phyloP scores from a whole-genome alignment of 2,113 vertebrate genomes.

The Ellobius talpinus region DNA sequence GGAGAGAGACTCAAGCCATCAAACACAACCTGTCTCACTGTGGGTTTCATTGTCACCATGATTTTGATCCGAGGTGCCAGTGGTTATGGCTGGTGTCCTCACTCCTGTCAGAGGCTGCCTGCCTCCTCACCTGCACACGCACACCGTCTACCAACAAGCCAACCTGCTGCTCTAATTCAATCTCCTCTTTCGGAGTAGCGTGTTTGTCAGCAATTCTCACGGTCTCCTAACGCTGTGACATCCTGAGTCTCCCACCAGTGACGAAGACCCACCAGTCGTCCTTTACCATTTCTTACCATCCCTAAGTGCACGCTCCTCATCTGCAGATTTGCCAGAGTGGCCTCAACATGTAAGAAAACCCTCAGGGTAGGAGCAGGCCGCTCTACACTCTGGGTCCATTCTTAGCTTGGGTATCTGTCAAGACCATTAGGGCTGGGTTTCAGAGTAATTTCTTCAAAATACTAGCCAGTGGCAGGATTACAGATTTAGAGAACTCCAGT shows the following conservation, averaged over 20 bases:
- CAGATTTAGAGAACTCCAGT: background rate
- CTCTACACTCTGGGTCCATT: background rate
- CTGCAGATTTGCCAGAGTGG: background rate
- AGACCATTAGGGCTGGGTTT: background rate
- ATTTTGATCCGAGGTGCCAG: background rate
- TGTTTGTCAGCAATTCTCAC: background rate
- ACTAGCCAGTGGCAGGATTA: background rate
- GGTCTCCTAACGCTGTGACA: background rate
- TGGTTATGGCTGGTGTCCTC: background rate
- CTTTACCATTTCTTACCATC: background rate
- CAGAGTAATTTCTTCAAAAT: background rate
- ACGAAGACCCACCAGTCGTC: background rate
- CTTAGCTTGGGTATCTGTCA: background rate
- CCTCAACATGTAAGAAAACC: background rate
- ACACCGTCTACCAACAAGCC: background rate
- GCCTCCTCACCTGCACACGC: background rate
- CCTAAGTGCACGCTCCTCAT: background rate
- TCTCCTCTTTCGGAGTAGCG: background rate
- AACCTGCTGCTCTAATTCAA: background rate
- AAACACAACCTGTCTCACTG: background rate
- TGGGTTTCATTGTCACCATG: background rate
- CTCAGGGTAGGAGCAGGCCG: background rate
- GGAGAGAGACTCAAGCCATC: background rate
- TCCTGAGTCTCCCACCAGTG: background rate
- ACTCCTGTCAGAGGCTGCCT: background rate